phyloP scores from a whole-genome alignment of 2,797 vertebrate genomes.

The Pseudotriccus pelzelni region DNA sequence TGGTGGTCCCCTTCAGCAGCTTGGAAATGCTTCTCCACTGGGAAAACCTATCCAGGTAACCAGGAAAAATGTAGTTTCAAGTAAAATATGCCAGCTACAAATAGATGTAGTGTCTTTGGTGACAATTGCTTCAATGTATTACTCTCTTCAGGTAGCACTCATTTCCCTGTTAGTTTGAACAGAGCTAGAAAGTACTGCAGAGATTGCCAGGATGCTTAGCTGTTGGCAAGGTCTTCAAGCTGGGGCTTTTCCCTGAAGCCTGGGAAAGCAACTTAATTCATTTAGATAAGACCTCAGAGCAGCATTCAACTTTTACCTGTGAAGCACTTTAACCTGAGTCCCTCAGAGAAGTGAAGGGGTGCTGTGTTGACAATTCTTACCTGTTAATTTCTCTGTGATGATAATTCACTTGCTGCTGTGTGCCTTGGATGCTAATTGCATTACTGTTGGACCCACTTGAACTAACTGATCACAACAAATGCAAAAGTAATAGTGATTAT shows the following conservation, averaged over 20 bases:
- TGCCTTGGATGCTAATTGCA: background rate
- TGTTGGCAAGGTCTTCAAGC: background rate
- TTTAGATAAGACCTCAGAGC: background rate
- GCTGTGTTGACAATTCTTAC: background rate
- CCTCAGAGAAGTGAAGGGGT: background rate
- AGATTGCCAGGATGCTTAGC: background rate
- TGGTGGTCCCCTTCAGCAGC: background rate
- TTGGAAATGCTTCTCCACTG: background rate
- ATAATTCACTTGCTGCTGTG: background rate
- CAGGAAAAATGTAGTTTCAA: background rate
- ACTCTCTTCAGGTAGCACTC: background rate
- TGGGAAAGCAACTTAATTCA: background rate
- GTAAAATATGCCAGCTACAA: background rate
- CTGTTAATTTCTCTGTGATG: background rate
- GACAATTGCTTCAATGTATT: background rate
- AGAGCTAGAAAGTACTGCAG: background rate
- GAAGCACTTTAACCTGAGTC: background rate
- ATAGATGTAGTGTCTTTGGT: background rate
- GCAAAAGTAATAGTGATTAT: background rate
- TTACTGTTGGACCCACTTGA: background rate
- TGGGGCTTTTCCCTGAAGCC: background rate
- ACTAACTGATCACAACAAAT: background rate
- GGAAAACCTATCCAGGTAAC: background rate
- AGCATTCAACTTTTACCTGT: background rate
- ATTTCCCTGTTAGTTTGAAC: background rate